These are phyloP conservation scores for Elanus axillaris DNA, from an alignment of 2,113 vertebrate species.

Conservation along the genomic window DNA sequence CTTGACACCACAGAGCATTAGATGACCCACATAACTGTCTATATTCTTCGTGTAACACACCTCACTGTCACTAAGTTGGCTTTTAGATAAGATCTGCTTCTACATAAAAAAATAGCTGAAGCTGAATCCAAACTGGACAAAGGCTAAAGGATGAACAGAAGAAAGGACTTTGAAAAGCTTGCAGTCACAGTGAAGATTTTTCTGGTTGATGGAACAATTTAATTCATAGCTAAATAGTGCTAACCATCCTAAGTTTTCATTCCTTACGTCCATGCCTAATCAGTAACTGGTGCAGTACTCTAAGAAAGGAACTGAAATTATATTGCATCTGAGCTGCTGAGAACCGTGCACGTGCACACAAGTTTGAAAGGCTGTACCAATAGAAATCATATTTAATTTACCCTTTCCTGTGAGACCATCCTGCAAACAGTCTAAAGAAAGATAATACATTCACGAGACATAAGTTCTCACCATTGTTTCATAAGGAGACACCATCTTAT, in stretches of 20 bases:
- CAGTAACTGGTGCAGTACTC: neutral
- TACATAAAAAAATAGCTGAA: neutral
- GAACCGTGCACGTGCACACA: accelerated
- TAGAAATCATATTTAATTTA: neutral
- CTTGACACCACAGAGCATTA: neutral
- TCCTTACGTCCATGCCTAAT: neutral
- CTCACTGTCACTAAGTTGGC: neutral
- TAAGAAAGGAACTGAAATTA: neutral
- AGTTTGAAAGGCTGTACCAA: neutral
- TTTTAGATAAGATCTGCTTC: neutral
- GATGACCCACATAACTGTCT: neutral
- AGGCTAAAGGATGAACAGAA: accelerated
- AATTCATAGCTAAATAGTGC: neutral
- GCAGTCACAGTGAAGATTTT: neutral
- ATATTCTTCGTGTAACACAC: neutral
- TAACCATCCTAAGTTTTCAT: neutral
- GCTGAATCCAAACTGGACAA: neutral
- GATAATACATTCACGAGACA: neutral
- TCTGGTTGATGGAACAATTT: neutral
- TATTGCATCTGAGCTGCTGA: neutral
- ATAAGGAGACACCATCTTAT: neutral
- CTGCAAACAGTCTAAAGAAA: neutral
- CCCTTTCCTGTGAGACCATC: neutral
- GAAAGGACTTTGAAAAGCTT: neutral
- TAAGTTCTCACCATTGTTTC: neutral